These are phyloP conservation scores for Xiphias gladius DNA, from an alignment of 2,113 vertebrate species.

Conservation along the genomic window DNA sequence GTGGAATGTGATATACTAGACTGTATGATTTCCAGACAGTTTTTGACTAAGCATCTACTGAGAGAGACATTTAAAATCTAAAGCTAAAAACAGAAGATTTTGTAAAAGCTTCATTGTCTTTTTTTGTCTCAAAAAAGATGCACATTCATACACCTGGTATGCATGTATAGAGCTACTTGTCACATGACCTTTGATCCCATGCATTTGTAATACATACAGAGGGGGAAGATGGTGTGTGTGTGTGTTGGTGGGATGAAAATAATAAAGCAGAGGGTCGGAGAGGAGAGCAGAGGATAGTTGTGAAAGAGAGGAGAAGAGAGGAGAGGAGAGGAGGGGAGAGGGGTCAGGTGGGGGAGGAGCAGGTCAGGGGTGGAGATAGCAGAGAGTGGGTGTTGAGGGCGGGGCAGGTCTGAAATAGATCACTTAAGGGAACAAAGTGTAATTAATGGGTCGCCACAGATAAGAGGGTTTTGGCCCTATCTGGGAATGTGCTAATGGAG, in stretches of 20 bases:
- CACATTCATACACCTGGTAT: constrained; percentile 41
- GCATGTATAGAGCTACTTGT: constrained; percentile 66
- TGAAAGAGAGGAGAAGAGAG: constrained; percentile 50
- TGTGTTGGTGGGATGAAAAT: constrained; percentile 18
- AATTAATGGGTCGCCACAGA: constrained; percentile 88
- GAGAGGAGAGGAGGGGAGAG: constrained; percentile 31
- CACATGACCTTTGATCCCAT: constrained; percentile 75
- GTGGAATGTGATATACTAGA: background rate
- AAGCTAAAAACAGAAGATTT: background rate
- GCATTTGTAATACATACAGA: constrained; percentile 32
- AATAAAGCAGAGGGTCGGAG: background rate
- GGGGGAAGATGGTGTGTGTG: constrained; percentile 1
- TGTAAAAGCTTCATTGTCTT: constrained; percentile 7
- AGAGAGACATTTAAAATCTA: constrained; percentile 1
- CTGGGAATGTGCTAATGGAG: constrained; percentile 89
- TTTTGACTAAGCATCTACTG: background rate
- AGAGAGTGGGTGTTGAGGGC: constrained; percentile 79
- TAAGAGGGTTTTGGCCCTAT: constrained; percentile 86
- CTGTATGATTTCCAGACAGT: background rate
- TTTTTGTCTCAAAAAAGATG: constrained; percentile 26
- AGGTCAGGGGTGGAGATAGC: constrained; percentile 80
- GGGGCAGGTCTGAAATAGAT: constrained; percentile 87
- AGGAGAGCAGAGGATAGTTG: background rate
- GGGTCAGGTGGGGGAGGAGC: constrained; percentile 74
- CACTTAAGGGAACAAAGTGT: constrained; percentile 90